Evolutionary conservation across 2,113 vertebrate genomes (phyloP), one percentile per base, ranked within the genome.

Genomic region (Passer domesticus): DNA sequence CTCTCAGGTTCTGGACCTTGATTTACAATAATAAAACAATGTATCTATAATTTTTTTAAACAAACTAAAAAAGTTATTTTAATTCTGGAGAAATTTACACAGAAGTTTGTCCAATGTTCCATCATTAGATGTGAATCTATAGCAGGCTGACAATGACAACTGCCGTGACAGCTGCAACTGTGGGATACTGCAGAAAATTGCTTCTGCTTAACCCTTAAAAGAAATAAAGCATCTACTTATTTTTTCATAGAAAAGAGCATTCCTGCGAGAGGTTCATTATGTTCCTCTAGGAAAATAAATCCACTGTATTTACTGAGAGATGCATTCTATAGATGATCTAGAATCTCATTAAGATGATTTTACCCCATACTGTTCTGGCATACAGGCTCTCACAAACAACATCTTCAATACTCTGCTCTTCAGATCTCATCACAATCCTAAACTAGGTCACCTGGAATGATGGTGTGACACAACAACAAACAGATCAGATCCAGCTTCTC

Each of bases 361-460:
- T 87, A 72, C n/a, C 49, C 62, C 37, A n/a, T 72, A 52, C 44
- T 91, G 19, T 60, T 94, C 73, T 68, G 47, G 76, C 44, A 67
- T 50, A 63, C 43, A 64, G 44, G 31, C 66, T 84, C 74, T 89
- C 69, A 91, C 49, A 95, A 94, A 69, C 46, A 92, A 31, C n/a
- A 58, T 92, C 92, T 91, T 91, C 89, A 95, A 89, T 94, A 94
- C 62, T 77, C 69, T 52, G 44, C 69, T 96, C 87, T 95, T 97
- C 95, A 94, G 74, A 89, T 89, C 66, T 91, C 95, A 92, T 94
- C 73, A 85, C 44, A 72, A 28, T 91, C 81, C 49, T 82, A 81
- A 96, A 95, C 76, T 58, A 94, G 94, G 94, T 95, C 94, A 95
- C 87, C 74, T 92, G 94, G 81, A 97, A 91, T 59, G 70, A 79